Evolutionary conservation across 2,797 vertebrate genomes (phyloP).

Genomic region (Acanthis flammea): DNA sequence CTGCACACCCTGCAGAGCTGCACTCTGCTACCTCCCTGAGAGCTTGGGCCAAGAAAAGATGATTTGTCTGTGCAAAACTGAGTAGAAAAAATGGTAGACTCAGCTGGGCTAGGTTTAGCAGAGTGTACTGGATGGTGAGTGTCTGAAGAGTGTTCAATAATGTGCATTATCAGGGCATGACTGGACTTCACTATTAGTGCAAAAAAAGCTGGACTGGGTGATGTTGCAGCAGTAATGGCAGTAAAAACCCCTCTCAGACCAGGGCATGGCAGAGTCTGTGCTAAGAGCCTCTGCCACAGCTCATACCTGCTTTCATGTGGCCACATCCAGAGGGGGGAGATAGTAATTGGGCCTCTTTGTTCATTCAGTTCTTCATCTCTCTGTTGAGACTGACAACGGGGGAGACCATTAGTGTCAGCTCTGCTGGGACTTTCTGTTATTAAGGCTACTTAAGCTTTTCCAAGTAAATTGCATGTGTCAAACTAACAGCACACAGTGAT

Average conservation of each 20-base stretch:
- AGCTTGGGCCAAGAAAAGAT: background rate
- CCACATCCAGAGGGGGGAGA: background rate
- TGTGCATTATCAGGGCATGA: accelerated
- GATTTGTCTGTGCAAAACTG: background rate
- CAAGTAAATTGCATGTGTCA: conserved; percentile 46
- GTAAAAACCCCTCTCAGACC: background rate
- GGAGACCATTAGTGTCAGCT: conserved; percentile 52
- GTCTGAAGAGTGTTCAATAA: background rate
- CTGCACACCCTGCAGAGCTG: background rate
- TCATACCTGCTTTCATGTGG: background rate
- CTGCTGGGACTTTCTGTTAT: conserved; percentile 31
- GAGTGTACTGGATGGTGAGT: accelerated
- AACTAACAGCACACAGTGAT: background rate
- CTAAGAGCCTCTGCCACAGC: background rate
- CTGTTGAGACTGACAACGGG: background rate
- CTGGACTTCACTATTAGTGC: background rate
- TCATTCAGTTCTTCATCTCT: conserved; percentile 34
- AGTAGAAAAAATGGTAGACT: background rate
- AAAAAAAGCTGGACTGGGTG: background rate
- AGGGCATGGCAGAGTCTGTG: accelerated
- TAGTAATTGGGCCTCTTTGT: conserved; percentile 13
- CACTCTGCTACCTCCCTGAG: background rate
- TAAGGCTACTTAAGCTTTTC: conserved; percentile 56
- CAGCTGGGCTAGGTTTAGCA: background rate
- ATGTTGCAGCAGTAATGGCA: background rate